Conservation (phyloP, 2,888 invertebrate genomes). For the Pammene aurita region DNA sequence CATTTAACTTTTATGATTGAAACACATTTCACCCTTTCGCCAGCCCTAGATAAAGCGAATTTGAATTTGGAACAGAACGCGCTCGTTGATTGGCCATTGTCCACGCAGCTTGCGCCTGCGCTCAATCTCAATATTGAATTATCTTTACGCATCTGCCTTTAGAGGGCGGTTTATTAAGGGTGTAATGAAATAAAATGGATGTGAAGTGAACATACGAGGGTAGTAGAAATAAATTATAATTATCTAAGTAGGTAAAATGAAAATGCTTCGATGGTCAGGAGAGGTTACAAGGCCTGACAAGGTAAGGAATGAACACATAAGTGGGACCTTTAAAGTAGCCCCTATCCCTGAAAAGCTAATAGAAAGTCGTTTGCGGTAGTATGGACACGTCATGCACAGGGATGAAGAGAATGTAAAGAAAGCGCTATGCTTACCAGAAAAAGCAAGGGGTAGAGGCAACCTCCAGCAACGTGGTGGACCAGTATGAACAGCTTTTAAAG, state of each 20-base stretch:
- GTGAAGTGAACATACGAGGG: background rate
- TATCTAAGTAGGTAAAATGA: constrained; percentile 1
- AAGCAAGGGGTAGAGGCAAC: too few relatives aligned
- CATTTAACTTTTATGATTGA: background rate
- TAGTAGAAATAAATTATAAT: background rate
- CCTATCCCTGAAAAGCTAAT: too few relatives aligned
- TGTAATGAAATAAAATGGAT: constrained; percentile 8
- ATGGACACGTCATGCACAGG: too few relatives aligned
- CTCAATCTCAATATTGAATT: constrained; percentile 38
- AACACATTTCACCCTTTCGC: constrained; percentile 14
- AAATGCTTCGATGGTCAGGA: too few relatives aligned
- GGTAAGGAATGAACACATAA: too few relatives aligned
- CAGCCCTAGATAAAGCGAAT: constrained; percentile 30
- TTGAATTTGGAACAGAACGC: constrained; percentile 33
- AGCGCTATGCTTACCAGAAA: too few relatives aligned
- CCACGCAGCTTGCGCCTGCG: constrained; percentile 62
- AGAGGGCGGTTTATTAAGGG: constrained; percentile 11
- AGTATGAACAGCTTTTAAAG: too few relatives aligned
- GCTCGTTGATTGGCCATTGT: constrained; percentile 74
- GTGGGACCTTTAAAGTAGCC: too few relatives aligned
- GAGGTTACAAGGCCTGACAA: too few relatives aligned
- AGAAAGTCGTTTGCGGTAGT: too few relatives aligned
- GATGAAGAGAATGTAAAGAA: too few relatives aligned
- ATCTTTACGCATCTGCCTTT: constrained; percentile 39
- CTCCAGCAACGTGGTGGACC: too few relatives aligned